phyloP scores from a whole-genome alignment of 2,888 invertebrate species.

The Cosmia trapezina region DNA sequence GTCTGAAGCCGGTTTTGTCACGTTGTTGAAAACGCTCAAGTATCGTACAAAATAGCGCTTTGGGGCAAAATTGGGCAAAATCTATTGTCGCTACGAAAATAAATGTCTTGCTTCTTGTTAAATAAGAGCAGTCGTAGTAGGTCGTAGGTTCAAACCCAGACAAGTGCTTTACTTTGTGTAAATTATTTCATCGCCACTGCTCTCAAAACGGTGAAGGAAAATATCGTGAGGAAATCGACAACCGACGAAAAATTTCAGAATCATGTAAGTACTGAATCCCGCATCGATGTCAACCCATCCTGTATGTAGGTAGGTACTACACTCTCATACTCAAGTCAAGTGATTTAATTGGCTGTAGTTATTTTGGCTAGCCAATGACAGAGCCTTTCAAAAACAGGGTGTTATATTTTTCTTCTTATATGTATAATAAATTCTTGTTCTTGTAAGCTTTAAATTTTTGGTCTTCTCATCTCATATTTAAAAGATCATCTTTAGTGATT shows the following conservation, averaged over 20 bases:
- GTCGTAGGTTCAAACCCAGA: too few relatives aligned
- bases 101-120: background rate
- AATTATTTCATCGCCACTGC: too few relatives aligned
- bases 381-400: background rate
- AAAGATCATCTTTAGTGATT: constrained; percentile 9
- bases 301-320: too few relatives aligned
- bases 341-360: background rate
- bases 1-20: background rate
- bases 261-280: too few relatives aligned
- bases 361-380: background rate
- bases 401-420: too few relatives aligned
- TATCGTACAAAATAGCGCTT: background rate
- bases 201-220: too few relatives aligned
- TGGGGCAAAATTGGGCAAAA: background rate
- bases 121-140: background rate
- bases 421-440: background rate
- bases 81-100: background rate
- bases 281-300: too few relatives aligned
- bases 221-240: too few relatives aligned
- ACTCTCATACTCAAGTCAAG: background rate
- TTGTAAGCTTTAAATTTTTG: background rate
- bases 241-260: too few relatives aligned
- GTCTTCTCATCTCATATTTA: background rate
- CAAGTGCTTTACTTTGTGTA: too few relatives aligned
- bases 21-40: background rate